These are phyloP conservation scores for Solea solea DNA, from an alignment of 2,113 vertebrate species.

Conservation along the genomic window DNA sequence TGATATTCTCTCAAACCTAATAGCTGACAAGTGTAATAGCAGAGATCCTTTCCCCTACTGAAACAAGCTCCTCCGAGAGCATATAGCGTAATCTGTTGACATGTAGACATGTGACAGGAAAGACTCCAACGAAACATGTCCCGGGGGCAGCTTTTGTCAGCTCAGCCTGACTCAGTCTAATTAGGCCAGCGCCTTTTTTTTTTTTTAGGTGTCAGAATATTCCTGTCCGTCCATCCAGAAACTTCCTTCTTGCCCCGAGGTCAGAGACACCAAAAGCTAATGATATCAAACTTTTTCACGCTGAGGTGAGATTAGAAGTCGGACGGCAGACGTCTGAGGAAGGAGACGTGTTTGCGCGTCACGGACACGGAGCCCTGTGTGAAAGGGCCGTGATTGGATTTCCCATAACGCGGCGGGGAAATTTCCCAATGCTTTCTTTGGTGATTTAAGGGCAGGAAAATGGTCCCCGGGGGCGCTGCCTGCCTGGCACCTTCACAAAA, in stretches of 20 bases:
- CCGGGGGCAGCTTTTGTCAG: slow-evolving; percentile 75
- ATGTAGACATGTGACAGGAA: slow-evolving; percentile 77
- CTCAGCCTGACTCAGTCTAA: slow-evolving; percentile 69
- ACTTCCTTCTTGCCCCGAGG: slow-evolving; percentile 53
- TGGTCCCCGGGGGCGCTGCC: slow-evolving; percentile 49
- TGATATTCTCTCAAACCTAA: slow-evolving; percentile 37
- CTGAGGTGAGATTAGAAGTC: slow-evolving; percentile 39
- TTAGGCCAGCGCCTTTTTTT: slow-evolving; percentile 67
- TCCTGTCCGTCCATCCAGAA: slow-evolving; percentile 50
- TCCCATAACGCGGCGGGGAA: slow-evolving; percentile 52
- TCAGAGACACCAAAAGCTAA: slow-evolving; percentile 58
- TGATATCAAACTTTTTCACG: slow-evolving; percentile 69
- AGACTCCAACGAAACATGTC: slow-evolving; percentile 71
- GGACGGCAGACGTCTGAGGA: slow-evolving; percentile 18
- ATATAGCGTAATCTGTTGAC: slow-evolving; percentile 66
- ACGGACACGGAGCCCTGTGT: slow-evolving; percentile 54
- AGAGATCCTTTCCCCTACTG: slow-evolving; percentile 43
- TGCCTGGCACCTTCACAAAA: slow-evolving; percentile 67
- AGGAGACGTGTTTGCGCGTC: slow-evolving; percentile 43
- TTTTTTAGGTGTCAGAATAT: slow-evolving; percentile 68
- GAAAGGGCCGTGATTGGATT: slow-evolving; percentile 63
- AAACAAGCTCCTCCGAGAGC: slow-evolving; percentile 53
- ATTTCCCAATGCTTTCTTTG: slow-evolving; percentile 62
- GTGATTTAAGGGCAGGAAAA: slow-evolving; percentile 59
- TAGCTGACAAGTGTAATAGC: slow-evolving; percentile 48